Evolutionary conservation across 2,113 vertebrate genomes (phyloP).

Genomic region (Rhynchopsitta pachyrhyncha): DNA sequence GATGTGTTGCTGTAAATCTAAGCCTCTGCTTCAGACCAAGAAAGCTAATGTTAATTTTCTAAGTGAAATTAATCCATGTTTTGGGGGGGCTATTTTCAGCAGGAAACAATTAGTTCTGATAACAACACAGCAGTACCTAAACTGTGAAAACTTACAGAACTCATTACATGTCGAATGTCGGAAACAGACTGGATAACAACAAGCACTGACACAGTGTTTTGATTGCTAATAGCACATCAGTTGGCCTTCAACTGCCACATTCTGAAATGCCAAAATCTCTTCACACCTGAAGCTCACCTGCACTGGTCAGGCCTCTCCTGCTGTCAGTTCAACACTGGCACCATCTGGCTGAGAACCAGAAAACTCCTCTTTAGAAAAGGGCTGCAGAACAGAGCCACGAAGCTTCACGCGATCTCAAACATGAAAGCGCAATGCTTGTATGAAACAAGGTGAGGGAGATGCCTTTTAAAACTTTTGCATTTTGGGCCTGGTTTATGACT

Average conservation of each 20-base stretch:
- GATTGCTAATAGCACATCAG: background rate
- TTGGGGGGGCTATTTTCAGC: background rate
- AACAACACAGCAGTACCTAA: background rate
- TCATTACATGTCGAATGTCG: background rate
- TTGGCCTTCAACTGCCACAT: background rate
- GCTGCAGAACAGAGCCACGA: background rate
- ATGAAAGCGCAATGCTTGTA: background rate
- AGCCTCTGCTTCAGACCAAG: background rate
- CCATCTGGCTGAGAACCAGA: background rate
- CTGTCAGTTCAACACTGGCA: background rate
- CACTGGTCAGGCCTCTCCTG: background rate
- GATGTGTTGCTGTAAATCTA: background rate
- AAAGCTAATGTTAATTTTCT: background rate
- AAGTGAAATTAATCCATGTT: background rate
- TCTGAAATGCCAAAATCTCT: background rate
- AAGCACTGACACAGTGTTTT: background rate
- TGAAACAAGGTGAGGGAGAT: background rate
- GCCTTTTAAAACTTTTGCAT: background rate
- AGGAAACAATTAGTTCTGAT: background rate
- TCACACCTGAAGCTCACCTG: background rate
- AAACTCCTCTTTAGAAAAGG: background rate
- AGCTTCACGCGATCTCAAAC: background rate
- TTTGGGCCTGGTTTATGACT: background rate
- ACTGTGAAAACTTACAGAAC: background rate
- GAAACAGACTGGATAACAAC: background rate